These are phyloP conservation scores for Caenorhabditis japonica DNA, from an alignment of 2,888 invertebrate species.

Conservation along the genomic window DNA sequence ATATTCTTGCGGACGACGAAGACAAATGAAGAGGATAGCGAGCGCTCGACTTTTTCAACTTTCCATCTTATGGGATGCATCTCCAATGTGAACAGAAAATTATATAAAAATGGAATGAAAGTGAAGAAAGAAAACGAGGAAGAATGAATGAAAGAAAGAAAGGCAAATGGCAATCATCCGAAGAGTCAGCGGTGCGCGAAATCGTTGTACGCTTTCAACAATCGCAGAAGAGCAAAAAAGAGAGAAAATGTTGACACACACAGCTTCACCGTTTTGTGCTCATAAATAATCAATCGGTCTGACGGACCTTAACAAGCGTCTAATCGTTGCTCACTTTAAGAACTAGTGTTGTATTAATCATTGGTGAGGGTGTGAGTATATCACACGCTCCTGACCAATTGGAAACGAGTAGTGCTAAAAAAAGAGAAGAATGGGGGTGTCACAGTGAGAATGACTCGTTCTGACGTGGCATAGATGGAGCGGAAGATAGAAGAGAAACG, in stretches of 20 bases:
- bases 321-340: slow-evolving; percentile 11
- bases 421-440: slow-evolving; percentile 10
- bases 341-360: no score
- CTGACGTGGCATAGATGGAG: slow-evolving; percentile 18
- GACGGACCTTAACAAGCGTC: slow-evolving; percentile 16
- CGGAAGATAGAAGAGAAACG: slow-evolving; percentile 10
- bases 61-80: slow-evolving; percentile 31
- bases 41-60: slow-evolving; percentile 1
- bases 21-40: slow-evolving; percentile 39
- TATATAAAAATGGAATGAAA: slow-evolving; percentile 30
- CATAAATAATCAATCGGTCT: slow-evolving; percentile 38
- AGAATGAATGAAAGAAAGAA: slow-evolving; percentile 1
- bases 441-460: slow-evolving; percentile 29
- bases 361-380: no score
- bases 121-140: slow-evolving; percentile 3
- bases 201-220: slow-evolving; percentile 32
- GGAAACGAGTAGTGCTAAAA: slow-evolving; percentile 3
- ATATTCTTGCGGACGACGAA: slow-evolving; percentile 22
- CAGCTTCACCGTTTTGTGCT: slow-evolving; percentile 37
- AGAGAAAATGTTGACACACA: slow-evolving; percentile 7
- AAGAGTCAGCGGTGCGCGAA: slow-evolving; percentile 52
- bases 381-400: no score
- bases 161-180: slow-evolving; percentile 43
- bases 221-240: slow-evolving; percentile 25
- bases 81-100: slow-evolving; percentile 8